Percentiles rank a stretch among this genome's conserved stretches.
phyloP scores from a whole-genome alignment of 2,113 vertebrate genomes.

The Bos indicus region DNA sequence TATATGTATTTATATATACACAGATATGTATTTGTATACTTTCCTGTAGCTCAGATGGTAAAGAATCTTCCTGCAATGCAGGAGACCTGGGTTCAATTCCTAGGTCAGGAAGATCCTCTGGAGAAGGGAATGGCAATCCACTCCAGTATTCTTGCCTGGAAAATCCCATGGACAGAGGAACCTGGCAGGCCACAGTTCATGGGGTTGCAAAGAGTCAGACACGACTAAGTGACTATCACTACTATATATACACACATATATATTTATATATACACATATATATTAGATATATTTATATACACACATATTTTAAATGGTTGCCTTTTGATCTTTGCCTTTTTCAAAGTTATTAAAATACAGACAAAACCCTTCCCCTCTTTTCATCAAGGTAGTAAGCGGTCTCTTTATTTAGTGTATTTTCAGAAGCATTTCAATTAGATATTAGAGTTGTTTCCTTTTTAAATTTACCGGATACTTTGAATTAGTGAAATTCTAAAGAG shows the following conservation, averaged over 20 bases:
- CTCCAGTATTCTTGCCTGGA: background rate
- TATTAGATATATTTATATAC: background rate
- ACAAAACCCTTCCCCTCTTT: background rate
- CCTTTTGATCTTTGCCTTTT: background rate
- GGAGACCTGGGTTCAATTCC: background rate
- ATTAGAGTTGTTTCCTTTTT: background rate
- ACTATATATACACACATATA: background rate
- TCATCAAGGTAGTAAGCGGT: background rate
- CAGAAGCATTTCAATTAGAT: background rate
- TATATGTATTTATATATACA: no score
- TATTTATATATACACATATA: background rate
- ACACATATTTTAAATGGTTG: background rate
- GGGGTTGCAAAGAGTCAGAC: background rate
- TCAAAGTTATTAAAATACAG: background rate
- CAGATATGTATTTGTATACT: background rate
- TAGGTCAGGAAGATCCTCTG: background rate
- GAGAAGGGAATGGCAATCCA: background rate
- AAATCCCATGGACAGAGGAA: background rate
- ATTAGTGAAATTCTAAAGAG: background rate
- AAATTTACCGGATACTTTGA: background rate
- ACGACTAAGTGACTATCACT: background rate
- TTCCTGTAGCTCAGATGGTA: background rate
- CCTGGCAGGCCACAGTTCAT: background rate
- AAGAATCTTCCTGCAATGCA: background rate
- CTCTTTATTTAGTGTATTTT: background rate